A percentile compares a stretch with the other conserved stretches of the same genome.
Evolutionary conservation across 1,140 invertebrate species (phyloP).

Genomic region (Reticulitermes speratus): DNA sequence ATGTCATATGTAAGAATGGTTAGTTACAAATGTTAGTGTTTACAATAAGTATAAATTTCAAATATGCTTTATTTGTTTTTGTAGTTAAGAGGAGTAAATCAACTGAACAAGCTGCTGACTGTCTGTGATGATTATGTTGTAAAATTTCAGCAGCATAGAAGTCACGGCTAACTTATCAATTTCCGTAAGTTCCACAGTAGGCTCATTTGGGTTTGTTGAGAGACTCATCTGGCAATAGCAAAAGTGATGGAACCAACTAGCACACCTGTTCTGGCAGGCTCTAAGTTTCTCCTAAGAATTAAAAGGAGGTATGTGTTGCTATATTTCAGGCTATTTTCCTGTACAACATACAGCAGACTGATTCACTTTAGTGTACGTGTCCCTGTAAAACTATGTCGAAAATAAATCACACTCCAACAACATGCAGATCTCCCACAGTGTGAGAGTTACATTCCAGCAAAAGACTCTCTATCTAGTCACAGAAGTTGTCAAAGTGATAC

Average conservation of each 20-base stretch:
- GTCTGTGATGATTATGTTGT: background rate
- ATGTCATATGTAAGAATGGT: background rate
- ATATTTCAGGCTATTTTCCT: too few relatives aligned
- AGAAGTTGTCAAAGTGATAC: too few relatives aligned
- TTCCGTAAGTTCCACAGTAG: background rate
- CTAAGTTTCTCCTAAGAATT: too few relatives aligned
- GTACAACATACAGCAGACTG: too few relatives aligned
- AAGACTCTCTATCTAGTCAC: too few relatives aligned
- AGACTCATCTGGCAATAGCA: background rate
- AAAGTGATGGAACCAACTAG: too few relatives aligned
- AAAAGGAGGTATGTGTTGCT: too few relatives aligned
- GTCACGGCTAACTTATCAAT: background rate
- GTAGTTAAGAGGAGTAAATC: background rate
- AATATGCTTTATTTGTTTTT: background rate
- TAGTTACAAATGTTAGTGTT: background rate
- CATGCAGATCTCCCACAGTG: too few relatives aligned
- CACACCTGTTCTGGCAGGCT: background rate
- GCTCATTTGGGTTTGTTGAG: background rate
- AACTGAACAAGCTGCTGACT: background rate
- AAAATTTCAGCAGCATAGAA: background rate
- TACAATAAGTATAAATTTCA: background rate
- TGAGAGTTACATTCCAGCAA: too few relatives aligned
- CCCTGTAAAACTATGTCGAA: too few relatives aligned
- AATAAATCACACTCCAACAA: too few relatives aligned
- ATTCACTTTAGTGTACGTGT: too few relatives aligned